Conservation (phyloP, 2,888 invertebrate genomes). For the Molorchus minor region DNA sequence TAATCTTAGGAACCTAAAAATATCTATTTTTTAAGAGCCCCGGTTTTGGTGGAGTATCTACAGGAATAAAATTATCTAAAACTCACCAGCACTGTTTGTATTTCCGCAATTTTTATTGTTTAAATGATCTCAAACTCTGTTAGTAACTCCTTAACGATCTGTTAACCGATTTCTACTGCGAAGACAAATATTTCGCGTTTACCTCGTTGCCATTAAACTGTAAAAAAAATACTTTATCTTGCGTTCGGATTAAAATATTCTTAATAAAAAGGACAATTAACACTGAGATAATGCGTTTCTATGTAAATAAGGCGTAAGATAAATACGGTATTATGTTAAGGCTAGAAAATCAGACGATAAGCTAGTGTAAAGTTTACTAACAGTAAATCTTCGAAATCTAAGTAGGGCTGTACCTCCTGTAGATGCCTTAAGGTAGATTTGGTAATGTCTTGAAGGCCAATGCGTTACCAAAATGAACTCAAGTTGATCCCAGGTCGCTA, state of each 20-base stretch:
- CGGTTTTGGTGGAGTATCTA: neutral
- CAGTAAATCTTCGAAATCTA: too few relatives aligned
- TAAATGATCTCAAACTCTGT: neutral
- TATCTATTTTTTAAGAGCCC: neutral
- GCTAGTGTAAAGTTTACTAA: too few relatives aligned
- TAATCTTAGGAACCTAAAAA: neutral
- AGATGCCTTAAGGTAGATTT: too few relatives aligned
- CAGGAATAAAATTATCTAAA: neutral
- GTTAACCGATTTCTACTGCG: neutral
- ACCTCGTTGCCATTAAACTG: neutral
- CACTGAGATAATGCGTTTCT: slow-evolving; percentile 18
- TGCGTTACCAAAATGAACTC: too few relatives aligned
- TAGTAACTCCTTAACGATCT: neutral
- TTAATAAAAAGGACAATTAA: slow-evolving; percentile 23
- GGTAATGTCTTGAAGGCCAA: too few relatives aligned
- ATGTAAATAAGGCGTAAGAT: slow-evolving; percentile 21
- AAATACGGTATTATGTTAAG: slow-evolving; percentile 7
- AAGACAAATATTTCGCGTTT: neutral
- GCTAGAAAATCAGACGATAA: slow-evolving; percentile 1
- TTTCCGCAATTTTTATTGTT: neutral
- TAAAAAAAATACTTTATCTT: slow-evolving; percentile 17
- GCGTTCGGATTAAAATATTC: slow-evolving; percentile 19
- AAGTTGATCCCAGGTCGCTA: too few relatives aligned
- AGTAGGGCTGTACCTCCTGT: too few relatives aligned
- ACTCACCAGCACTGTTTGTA: neutral